A percentile compares a stretch with the other conserved stretches of the same genome.
Evolutionary conservation across 2,113 vertebrate genomes (phyloP).

Genomic region (Campylomormyrus tamandua): DNA sequence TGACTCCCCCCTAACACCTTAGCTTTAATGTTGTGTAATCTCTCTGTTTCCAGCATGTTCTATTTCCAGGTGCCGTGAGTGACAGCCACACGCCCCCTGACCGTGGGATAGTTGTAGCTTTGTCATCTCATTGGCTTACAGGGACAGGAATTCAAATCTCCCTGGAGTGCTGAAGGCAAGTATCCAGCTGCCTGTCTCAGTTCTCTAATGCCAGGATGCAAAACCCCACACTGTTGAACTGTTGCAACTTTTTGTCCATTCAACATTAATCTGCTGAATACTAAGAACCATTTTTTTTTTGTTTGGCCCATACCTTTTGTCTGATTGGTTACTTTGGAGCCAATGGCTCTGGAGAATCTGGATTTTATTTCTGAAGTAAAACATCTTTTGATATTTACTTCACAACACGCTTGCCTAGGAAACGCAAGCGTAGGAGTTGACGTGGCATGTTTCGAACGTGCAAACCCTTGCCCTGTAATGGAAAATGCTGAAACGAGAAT

Average conservation of each 20-base stretch:
- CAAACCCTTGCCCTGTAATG: background rate
- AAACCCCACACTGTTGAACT: background rate
- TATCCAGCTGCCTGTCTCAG: background rate
- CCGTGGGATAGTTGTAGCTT: background rate
- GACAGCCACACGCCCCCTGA: slow-evolving; percentile 2
- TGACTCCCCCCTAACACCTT: background rate
- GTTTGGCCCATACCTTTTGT: background rate
- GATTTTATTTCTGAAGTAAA: background rate
- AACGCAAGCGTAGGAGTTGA: background rate
- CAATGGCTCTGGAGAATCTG: background rate
- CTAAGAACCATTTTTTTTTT: background rate
- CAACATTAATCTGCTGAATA: background rate
- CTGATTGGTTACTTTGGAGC: background rate
- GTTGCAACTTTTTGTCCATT: slow-evolving; percentile 5
- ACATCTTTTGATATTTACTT: background rate
- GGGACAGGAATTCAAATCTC: slow-evolving; percentile 9
- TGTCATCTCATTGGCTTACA: slow-evolving; percentile 13
- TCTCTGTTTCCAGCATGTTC: slow-evolving; percentile 21
- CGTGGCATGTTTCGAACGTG: background rate
- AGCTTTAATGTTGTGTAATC: slow-evolving; percentile 29
- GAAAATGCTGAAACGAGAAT: background rate
- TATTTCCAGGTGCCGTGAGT: slow-evolving; percentile 12
- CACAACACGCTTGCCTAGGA: background rate
- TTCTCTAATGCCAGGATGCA: background rate
- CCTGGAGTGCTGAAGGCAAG: slow-evolving; percentile 2